A percentile compares a stretch with the other conserved stretches of the same genome.
phyloP scores from a whole-genome alignment of 2,113 vertebrate genomes.

The Cavia aperea region DNA sequence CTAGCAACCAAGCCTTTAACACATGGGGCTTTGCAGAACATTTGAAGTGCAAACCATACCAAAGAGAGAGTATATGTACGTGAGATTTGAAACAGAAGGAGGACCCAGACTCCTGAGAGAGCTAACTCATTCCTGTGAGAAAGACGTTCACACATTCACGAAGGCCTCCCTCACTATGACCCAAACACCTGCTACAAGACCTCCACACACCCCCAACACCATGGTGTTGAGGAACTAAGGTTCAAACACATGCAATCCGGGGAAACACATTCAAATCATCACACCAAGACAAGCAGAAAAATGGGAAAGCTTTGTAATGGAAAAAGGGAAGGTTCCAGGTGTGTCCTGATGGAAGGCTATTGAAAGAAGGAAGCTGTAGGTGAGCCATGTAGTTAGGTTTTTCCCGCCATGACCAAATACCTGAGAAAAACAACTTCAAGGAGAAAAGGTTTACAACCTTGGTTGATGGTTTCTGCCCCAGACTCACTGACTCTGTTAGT shows the following conservation, averaged over 20 bases:
- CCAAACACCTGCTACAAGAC: too few species aligned
- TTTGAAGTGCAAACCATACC: background rate
- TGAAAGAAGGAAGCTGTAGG: background rate
- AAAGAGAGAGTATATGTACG: background rate
- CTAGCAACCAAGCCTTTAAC: background rate
- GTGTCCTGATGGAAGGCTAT: background rate
- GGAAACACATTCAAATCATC: background rate
- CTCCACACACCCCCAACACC: background rate
- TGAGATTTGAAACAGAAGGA: too few species aligned
- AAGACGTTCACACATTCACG: background rate
- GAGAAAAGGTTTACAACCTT: background rate
- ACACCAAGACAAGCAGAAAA: background rate
- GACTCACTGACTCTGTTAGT: background rate
- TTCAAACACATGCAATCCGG: background rate
- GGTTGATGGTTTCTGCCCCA: background rate
- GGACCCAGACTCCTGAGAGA: background rate
- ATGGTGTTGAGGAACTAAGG: too few species aligned
- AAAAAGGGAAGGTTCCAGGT: background rate
- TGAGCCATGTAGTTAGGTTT: background rate
- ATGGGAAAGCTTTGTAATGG: background rate
- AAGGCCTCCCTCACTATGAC: background rate
- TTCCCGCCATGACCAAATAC: background rate
- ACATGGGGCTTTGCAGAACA: background rate
- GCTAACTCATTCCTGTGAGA: background rate
- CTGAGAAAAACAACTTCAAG: background rate